These are phyloP conservation scores for Pan troglodytes DNA, from an alignment of 2,113 vertebrate species.

Conservation along the genomic window NHGRI_mPanTro3-v2.1_pri NC_086015.1:93926501-93927000, in stretches of 20 bases:
- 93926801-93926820: background rate
- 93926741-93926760: background rate
- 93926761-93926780: background rate
- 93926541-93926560: background rate
- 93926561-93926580: background rate
- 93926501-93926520: background rate
- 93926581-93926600: background rate
- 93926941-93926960: background rate
- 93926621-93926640: background rate
- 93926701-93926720: background rate
- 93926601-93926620: background rate
- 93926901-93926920: background rate
- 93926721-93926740: background rate
- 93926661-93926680: background rate
- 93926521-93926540: background rate
- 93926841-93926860: background rate
- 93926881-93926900: background rate
- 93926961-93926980: background rate
- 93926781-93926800: background rate
- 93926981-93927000: background rate
- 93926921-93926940: background rate
- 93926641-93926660: background rate
- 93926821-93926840: background rate
- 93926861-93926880: background rate
- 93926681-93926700: background rate